Evolutionary conservation across 2,797 vertebrate species (phyloP), one percentile per base, ranked within the genome.

Genomic region (Oophaga sylvatica): DNA sequence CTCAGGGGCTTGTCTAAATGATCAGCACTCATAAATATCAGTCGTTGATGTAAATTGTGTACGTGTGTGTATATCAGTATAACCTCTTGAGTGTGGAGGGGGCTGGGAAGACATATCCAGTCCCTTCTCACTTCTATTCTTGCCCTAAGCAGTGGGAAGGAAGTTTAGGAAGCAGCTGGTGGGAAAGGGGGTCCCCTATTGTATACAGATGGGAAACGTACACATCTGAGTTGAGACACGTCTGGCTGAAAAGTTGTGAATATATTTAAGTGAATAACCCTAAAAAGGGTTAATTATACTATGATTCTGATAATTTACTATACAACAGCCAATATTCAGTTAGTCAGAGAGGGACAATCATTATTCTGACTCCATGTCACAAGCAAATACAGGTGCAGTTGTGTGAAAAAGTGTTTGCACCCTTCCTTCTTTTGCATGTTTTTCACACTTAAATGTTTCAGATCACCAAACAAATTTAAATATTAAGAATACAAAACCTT

Each of bases 101-200:
- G 80, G 87, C 80, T 57, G 67, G 29, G 45, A 70, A 63, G 0
- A 59, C 6, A 62, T 77, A 63, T 56, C 53, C 71, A 85, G 62
- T 75, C 76, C 48, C 60, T 80, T 26, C 87, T 62, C 31, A 53
- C 48, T 59, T 85, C 60, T 89, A 83, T 75, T 85, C 63, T 63
- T 89, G 84, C 71, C 82, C 8, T 71, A 20, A 15, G 53, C 79
- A 83, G 10, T 60, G 81, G 88, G 88, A 89, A 89, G 88, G 88
- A 89, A 89, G 84, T 89, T 86, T 89, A 89, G 88, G 88, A 89
- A 89, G 88, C 88, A 86, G 71, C 88, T 89, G 88, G 48, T 79
- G 84, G 84, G 80, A 81, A 81, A 83, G 65, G 79, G 82, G 84
- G 84, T 70, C 35, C 71, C 88, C 84, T 86, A 86, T 89, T 89